Evolutionary conservation across 2,888 invertebrate genomes (phyloP).

Genomic region (Catocala fraxini): DNA sequence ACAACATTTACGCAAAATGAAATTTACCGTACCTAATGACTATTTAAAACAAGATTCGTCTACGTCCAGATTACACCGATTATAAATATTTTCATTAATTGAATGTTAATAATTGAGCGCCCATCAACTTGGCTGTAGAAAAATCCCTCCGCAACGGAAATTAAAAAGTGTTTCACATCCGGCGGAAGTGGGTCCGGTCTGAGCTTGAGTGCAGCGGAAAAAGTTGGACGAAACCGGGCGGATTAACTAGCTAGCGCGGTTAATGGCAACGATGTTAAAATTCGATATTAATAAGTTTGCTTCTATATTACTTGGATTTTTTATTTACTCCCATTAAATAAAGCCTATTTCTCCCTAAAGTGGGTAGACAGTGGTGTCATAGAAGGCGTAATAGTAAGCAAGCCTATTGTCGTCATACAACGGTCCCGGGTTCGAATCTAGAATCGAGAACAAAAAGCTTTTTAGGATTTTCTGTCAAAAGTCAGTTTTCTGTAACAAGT

Average conservation of each 20-base stretch:
- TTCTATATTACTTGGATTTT: background rate
- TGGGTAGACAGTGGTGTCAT: too few species aligned
- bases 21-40: too few species aligned
- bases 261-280: conserved; percentile 46
- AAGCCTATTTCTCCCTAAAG: too few species aligned
- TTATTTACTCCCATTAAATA: too few species aligned
- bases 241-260: conserved; percentile 66
- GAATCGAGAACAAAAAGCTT: too few species aligned
- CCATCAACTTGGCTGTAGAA: conserved; percentile 78
- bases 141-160: conserved; percentile 84
- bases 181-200: conserved; percentile 67
- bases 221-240: conserved; percentile 68
- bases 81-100: conserved; percentile 83
- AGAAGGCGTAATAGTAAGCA: too few species aligned
- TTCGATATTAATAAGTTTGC: conserved; percentile 40
- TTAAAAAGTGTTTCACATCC: conserved; percentile 83
- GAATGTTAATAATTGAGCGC: conserved; percentile 83
- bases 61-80: conserved; percentile 48
- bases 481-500: too few species aligned
- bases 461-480: too few species aligned
- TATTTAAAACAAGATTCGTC: conserved; percentile 16
- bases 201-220: conserved; percentile 78
- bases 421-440: too few species aligned
- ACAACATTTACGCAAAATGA: too few species aligned
- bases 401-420: too few species aligned